phyloP scores from a whole-genome alignment of 2,113 vertebrate species.

The Heteronetta atricapilla region DNA sequence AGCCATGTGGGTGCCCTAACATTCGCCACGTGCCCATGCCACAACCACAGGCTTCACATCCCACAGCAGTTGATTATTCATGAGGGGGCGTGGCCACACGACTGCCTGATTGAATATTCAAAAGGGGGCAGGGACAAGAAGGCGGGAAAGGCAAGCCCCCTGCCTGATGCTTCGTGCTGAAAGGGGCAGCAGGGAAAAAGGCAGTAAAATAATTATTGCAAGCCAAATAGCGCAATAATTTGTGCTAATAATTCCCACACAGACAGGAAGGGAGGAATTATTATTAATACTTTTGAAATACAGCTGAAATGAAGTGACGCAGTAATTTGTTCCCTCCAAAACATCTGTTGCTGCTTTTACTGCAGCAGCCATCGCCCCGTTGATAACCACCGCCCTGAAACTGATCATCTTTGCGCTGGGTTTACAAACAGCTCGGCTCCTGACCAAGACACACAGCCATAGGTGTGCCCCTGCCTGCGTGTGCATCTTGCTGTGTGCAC shows the following conservation, averaged over 20 bases:
- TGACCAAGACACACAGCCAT: not conserved
- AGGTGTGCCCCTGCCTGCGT: not conserved
- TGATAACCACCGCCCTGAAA: rapidly evolving
- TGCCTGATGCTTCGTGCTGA: not conserved
- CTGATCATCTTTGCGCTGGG: rapidly evolving
- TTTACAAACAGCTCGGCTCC: not conserved
- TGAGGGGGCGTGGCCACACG: rapidly evolving
- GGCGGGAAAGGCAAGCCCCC: not conserved
- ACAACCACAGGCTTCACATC: too few relatives aligned
- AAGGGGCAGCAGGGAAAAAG: not conserved
- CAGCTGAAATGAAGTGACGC: rapidly evolving
- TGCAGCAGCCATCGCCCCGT: rapidly evolving
- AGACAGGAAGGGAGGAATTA: too few relatives aligned
- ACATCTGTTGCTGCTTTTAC: rapidly evolving
- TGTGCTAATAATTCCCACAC: too few relatives aligned
- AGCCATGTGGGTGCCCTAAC: rapidly evolving
- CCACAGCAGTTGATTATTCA: not conserved
- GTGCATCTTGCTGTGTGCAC: not conserved
- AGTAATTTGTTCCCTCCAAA: not conserved
- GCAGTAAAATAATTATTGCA: not conserved
- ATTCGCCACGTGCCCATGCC: too few relatives aligned
- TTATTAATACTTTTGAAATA: rapidly evolving
- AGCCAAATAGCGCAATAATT: not conserved
- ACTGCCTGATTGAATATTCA: not conserved
- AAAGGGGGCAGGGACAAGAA: not conserved